Base-by-base conservation (phyloP, 2,113 vertebrate genomes). In the Puntigrus tetrazona region DNA sequence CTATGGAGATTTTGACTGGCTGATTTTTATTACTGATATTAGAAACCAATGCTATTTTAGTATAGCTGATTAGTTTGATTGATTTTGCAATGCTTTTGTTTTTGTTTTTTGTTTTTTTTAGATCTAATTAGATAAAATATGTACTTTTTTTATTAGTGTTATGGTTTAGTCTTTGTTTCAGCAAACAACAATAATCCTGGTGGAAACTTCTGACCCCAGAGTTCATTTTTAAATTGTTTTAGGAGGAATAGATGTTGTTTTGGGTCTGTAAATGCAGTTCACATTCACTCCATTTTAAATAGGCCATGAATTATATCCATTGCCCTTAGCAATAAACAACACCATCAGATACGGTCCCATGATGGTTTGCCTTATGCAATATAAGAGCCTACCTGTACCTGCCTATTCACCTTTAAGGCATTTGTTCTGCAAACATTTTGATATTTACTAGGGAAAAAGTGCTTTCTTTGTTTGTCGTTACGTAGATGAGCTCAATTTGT, bases 401-500 rank as follows among this genome's bases (percentile, higher is more conserved):
- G 41, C 38, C 38, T 6, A 5, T 52, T 52, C 20, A 11, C 18
- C 1, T 22, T 13, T n/a, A 22, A 34, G 10, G 47, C 27, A 34
- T 29, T 31, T 31, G 45, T 75, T 52, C 73, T 75, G 7, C 7
- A 27, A 52, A 50, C 11, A 50, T 11, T 9, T 34, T 31, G 27
- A 76, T 18, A 50, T 50, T 75, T 47, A 4, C 36, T 10, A 3
- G 52, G 52, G 52, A 1, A 36, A 36, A 18, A 72, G 11, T 2
- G 7, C 34, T 34, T 41, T 13, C 4, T 29, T 29, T 2, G 18
- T 50, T 13, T 34, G 6, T 22, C 1, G 20, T 50, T 55, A 34
- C 8, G 16, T 31, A 76, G 5, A 76, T 76, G 27, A 31, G 45
- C 74, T 76, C 16, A 18, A 76, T 76, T 18, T 76, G 74, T 55